Percentiles rank a stretch among this genome's conserved stretches.
Conservation (phyloP, 2,113 vertebrate species). For the Ranitomeya variabilis region DNA sequence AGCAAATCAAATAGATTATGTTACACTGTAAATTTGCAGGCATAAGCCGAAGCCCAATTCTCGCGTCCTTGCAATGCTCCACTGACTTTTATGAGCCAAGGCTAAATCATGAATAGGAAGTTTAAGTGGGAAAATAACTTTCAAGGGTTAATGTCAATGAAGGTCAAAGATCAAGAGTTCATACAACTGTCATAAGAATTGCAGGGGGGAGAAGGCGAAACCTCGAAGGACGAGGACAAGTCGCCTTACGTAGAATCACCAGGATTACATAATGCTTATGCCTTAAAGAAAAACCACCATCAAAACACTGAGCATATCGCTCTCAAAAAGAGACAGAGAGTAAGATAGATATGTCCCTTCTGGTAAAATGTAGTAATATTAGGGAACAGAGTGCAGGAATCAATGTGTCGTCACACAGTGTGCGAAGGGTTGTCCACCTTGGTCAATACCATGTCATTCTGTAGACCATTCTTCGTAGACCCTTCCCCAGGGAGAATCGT, state of each 20-base stretch:
- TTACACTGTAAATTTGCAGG: constrained; percentile 64
- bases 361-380: background rate
- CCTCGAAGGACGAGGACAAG: background rate
- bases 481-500: background rate
- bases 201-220: constrained; percentile 56
- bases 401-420: background rate
- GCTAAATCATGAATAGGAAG: constrained; percentile 62
- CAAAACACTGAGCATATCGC: background rate
- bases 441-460: background rate
- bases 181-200: constrained; percentile 75
- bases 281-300: no score
- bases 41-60: constrained; percentile 64
- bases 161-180: constrained; percentile 80
- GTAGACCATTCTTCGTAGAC: background rate
- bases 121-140: background rate
- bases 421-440: background rate
- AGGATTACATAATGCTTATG: background rate
- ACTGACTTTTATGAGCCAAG: constrained; percentile 65
- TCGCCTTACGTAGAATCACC: constrained; percentile 26
- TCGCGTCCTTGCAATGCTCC: constrained; percentile 66
- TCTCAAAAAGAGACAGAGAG: background rate
- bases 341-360: background rate
- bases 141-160: constrained; percentile 64
- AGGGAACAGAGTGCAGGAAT: background rate
- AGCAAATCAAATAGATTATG: constrained; percentile 64